Conservation (phyloP, 2,888 invertebrate species). For the Drosophila pseudotakahashii region DNA sequence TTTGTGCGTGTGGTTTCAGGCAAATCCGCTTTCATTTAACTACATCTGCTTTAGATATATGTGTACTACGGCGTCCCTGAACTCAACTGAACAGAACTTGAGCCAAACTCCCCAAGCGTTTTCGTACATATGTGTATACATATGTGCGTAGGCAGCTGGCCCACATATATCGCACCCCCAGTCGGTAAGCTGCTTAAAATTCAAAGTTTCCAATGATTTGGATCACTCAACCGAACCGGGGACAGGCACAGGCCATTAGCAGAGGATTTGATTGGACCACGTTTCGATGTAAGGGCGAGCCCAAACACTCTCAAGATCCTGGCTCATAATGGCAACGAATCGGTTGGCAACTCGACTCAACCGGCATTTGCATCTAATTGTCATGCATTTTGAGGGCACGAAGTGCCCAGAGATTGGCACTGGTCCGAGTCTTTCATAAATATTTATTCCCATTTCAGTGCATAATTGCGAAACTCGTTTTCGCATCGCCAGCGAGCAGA, state of each 20-base stretch:
- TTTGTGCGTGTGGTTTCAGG: conserved; percentile 25
- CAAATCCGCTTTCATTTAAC: conserved; percentile 47
- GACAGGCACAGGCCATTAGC: conserved; percentile 56
- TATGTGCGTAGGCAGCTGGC: not conserved
- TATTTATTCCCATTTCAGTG: conserved; percentile 47
- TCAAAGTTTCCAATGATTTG: conserved; percentile 59
- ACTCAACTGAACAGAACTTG: not conserved
- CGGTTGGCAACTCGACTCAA: not conserved
- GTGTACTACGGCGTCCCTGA: not conserved
- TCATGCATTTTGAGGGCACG: conserved; percentile 36
- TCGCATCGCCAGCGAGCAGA: conserved; percentile 26
- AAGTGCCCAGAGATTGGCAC: not conserved
- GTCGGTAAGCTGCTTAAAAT: conserved; percentile 68
- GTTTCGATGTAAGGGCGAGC: conserved; percentile 3
- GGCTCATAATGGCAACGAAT: conserved; percentile 10
- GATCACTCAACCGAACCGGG: conserved; percentile 50
- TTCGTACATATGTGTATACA: not conserved
- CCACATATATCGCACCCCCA: not conserved
- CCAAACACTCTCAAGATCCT: conserved; percentile 12
- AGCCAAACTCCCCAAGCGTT: conserved; percentile 19
- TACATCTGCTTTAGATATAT: conserved; percentile 21
- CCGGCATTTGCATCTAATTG: conserved; percentile 36
- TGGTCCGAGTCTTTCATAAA: conserved; percentile 40
- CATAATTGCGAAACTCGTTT: conserved; percentile 39
- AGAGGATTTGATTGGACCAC: conserved; percentile 34